Evolutionary conservation across 2,797 vertebrate genomes (phyloP), one percentile per base, ranked within the genome.

Genomic region (Thaleichthys pacificus): DNA sequence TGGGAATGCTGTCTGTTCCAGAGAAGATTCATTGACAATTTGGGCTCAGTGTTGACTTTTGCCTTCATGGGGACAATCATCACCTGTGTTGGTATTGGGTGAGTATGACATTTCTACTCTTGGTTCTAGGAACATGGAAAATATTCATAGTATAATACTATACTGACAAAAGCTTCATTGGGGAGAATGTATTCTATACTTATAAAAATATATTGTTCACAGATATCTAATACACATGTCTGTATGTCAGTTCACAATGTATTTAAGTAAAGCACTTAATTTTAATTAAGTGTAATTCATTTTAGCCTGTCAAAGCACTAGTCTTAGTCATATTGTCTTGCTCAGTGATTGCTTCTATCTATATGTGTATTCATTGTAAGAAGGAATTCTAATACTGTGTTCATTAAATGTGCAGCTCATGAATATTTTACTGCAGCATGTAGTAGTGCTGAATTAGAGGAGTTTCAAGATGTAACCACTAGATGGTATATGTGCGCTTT

Each of bases 31-130:
- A 90, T 94, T 78, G 80, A 84, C 61, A 96, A 96, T 79, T 79
- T 95, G 62, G 95, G 95, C 86, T 94, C 95, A 0, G 87, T 96
- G 86, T 79, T 95, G 84, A 93, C 94, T 9, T 96, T 93, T 0
- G 94, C 94, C 21, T 95, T 96, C 85, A 68, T 94, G 85, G 94
- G 95, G 65, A 96, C 95, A 24, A 85, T 93, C 64, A 91, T 96
- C 78, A 95, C 93, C 84, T 96, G 92, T 75, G 26, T 93, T 32
- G 86, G 90, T 51, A 94, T 94, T 54, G 94, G 94, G 95, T 96
- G 87, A 96, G 95, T 89, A 61, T 51, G 12, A 19, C 14, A 47
- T 14, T 14, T 47, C 42, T 14, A 47, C 42, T 12, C 42, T 14
- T 14, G 11, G 42, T 47, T 47, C 21, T 49, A 75, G 3, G 17